phyloP scores from a whole-genome alignment of 2,113 vertebrate species.

The Tamias sibiricus region DNA sequence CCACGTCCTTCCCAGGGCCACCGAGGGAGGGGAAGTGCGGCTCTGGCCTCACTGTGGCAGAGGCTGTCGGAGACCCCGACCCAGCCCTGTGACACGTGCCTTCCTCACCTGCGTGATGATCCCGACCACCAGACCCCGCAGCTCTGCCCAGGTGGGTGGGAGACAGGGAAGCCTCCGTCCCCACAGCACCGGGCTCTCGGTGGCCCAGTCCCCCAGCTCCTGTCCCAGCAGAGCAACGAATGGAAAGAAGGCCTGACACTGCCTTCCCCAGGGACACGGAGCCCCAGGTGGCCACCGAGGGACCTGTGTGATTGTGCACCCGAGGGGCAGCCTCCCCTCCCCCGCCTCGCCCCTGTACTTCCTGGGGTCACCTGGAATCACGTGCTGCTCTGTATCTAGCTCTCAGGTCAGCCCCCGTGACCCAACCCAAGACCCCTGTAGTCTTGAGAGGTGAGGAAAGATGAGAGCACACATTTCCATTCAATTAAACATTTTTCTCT shows the following conservation, averaged over 20 bases:
- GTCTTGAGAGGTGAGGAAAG: neutral
- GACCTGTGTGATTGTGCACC: too few species aligned
- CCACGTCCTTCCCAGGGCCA: neutral
- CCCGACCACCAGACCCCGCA: neutral
- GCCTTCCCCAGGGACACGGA: neutral
- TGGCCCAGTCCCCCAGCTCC: neutral
- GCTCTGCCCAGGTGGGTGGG: neutral
- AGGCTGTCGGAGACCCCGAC: fast-evolving
- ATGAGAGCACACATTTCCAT: neutral
- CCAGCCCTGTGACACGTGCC: fast-evolving
- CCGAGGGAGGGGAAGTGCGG: neutral
- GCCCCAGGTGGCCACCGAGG: neutral
- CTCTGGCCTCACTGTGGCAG: neutral
- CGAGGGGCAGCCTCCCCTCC: neutral
- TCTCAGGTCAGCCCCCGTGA: neutral
- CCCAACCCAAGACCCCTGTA: neutral
- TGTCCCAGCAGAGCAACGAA: neutral
- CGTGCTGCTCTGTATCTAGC: fast-evolving
- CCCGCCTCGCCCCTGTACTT: neutral
- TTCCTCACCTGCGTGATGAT: neutral
- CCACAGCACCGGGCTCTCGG: fast-evolving
- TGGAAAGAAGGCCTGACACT: neutral
- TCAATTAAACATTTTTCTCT: slow-evolving; percentile 26
- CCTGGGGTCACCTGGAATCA: neutral
- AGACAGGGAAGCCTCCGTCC: too few species aligned